A percentile compares a stretch with the other conserved stretches of the same genome.
phyloP scores from a whole-genome alignment of 2,113 vertebrate genomes.

The Scopus umbretta region DNA sequence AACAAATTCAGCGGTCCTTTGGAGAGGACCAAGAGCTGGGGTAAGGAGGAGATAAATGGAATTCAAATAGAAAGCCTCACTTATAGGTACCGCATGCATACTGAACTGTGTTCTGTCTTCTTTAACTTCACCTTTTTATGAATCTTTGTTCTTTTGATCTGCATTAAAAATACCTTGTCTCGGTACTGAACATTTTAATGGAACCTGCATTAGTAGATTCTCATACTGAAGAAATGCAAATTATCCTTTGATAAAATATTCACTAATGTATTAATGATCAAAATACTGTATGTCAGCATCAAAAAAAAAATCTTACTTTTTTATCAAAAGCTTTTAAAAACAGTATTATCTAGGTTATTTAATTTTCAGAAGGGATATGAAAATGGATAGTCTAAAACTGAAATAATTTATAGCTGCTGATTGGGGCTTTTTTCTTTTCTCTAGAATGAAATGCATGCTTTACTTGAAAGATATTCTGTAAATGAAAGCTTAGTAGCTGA shows the following conservation, averaged over 20 bases:
- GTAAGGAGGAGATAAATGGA: not conserved
- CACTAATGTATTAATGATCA: constrained; percentile 47
- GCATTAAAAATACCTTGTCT: not conserved
- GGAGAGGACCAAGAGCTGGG: not conserved
- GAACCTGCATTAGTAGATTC: constrained; percentile 1
- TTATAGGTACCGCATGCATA: not conserved
- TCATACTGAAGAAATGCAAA: not conserved
- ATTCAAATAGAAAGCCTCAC: not conserved
- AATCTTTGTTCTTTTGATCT: constrained; percentile 53
- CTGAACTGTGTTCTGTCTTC: not conserved
- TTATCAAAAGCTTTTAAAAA: not conserved
- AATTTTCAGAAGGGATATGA: not conserved
- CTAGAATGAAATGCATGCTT: constrained; percentile 91
- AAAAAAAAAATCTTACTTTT: not conserved
- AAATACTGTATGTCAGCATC: not conserved
- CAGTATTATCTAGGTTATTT: not conserved
- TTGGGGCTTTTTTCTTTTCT: not conserved
- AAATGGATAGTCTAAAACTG: not conserved
- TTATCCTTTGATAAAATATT: constrained; percentile 57
- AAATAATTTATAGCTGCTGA: not conserved
- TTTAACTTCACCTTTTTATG: not conserved
- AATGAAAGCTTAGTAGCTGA: constrained; percentile 93
- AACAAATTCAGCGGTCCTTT: not conserved
- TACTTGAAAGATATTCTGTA: constrained; percentile 90
- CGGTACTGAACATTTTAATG: not conserved